Conservation (phyloP, 1,140 invertebrate genomes). For the Marisa cornuarietis region DNA sequence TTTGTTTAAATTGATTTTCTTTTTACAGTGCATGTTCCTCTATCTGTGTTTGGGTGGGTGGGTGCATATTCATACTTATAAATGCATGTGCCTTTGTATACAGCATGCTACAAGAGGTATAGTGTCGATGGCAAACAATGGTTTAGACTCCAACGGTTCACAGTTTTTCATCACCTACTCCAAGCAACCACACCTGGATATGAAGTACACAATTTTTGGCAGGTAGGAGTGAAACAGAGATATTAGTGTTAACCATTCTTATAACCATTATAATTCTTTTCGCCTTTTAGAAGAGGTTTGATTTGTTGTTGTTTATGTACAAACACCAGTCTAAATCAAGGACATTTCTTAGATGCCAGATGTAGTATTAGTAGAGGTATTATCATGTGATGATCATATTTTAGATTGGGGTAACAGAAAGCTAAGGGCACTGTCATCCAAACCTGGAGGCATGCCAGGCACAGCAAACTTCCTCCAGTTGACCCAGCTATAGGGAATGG, state of each 20-base stretch:
- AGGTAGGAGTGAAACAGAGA: slow-evolving; percentile 74
- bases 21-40: neutral
- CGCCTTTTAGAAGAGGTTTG: neutral
- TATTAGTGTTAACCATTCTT: neutral
- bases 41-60: neutral
- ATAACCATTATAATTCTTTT: neutral
- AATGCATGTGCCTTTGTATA: slow-evolving; percentile 51
- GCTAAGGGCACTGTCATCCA: too few species aligned
- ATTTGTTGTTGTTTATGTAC: neutral
- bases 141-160: slow-evolving; percentile 97
- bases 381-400: too few species aligned
- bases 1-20: too few species aligned
- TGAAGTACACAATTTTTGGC: slow-evolving; percentile 97
- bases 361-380: too few species aligned
- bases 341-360: neutral
- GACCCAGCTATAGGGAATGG: too few species aligned
- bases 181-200: slow-evolving; percentile 93
- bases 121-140: slow-evolving; percentile 98
- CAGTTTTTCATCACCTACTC: slow-evolving; percentile 97
- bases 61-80: neutral
- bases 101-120: slow-evolving; percentile 88
- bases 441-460: too few species aligned
- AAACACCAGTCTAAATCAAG: neutral
- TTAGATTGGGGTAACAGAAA: too few species aligned
- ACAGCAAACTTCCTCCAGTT: too few species aligned